These are phyloP conservation scores for Homalodisca vitripennis DNA, from an alignment of 1,140 invertebrate genomes.

Conservation along the genomic window DNA sequence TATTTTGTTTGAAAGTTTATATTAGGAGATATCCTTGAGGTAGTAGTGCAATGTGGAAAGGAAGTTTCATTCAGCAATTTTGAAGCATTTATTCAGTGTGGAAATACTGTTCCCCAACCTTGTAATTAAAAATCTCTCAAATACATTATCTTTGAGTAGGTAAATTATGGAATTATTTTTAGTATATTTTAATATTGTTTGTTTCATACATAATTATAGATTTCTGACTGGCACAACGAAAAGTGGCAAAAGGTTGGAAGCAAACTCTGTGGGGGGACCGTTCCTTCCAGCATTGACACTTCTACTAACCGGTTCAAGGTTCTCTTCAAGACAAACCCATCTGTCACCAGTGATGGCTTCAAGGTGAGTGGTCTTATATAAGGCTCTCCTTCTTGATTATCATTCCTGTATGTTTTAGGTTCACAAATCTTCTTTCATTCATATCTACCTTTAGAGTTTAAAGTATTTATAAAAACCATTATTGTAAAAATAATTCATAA, in stretches of 20 bases:
- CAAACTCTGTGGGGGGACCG: conserved; percentile 66
- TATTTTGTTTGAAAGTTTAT: too few species aligned
- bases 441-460: not conserved
- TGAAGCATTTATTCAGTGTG: too few species aligned
- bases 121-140: too few species aligned
- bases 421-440: not conserved
- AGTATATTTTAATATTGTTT: too few species aligned
- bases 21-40: too few species aligned
- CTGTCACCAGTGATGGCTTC: conserved; percentile 69
- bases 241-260: conserved; percentile 56
- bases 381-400: not conserved
- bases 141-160: too few species aligned
- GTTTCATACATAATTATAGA: too few species aligned
- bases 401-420: not conserved
- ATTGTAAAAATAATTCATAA: not conserved
- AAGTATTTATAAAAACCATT: not conserved
- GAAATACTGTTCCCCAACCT: too few species aligned
- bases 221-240: conserved; percentile 50
- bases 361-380: conserved; percentile 48
- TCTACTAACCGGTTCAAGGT: conserved; percentile 65
- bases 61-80: too few species aligned
- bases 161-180: too few species aligned
- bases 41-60: too few species aligned
- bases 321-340: conserved; percentile 66
- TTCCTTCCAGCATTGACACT: conserved; percentile 61